Conservation (phyloP, 2,113 vertebrate species). For the Toxotes jaculatrix region DNA sequence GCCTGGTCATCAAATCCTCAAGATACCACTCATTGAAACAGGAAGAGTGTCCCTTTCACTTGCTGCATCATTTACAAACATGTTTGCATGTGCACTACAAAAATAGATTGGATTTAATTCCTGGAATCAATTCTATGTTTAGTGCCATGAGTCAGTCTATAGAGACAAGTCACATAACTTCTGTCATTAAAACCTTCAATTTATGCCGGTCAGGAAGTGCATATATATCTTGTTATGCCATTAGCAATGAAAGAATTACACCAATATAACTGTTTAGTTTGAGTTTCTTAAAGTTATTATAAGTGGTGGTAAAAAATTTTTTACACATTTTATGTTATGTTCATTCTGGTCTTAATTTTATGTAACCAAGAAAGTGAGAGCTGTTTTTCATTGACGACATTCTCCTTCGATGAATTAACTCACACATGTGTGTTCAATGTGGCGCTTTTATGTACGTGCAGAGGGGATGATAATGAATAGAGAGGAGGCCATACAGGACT, state of each 20-base stretch:
- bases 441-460: constrained; percentile 32
- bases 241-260: constrained; percentile 1
- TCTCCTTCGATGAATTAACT: constrained; percentile 26
- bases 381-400: constrained; percentile 52
- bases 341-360: neutral
- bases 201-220: constrained; percentile 15
- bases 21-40: neutral
- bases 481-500: constrained; percentile 6
- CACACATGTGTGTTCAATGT: constrained; percentile 51
- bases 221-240: neutral
- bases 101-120: constrained; percentile 16
- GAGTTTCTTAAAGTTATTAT: neutral
- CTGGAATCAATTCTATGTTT: constrained; percentile 15
- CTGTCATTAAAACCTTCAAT: constrained; percentile 3
- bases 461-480: constrained; percentile 15
- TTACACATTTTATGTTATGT: neutral
- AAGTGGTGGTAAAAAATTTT: neutral
- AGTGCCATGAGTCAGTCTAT: neutral
- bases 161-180: constrained; percentile 16
- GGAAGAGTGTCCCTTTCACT: constrained; percentile 1
- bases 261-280: neutral
- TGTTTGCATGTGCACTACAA: constrained; percentile 26
- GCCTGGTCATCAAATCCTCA: neutral
- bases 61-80: constrained; percentile 29
- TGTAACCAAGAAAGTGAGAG: constrained; percentile 10